Evolutionary conservation across 2,888 invertebrate species (phyloP), one percentile per base, ranked within the genome.

Genomic region (Spilosoma lubricipeda): DNA sequence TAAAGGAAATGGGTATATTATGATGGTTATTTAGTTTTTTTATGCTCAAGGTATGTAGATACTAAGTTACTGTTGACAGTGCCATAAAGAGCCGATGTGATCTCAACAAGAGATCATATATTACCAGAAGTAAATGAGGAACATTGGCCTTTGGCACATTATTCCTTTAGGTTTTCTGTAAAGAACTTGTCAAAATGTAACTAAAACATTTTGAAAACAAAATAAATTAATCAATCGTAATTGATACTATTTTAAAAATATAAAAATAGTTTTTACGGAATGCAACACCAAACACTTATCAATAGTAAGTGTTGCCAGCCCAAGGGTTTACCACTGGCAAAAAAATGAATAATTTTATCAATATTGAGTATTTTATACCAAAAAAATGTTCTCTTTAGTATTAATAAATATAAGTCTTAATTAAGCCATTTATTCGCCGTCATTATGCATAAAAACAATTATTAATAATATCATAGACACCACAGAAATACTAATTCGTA

Each of bases 321-420:
- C 2, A 45, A 63, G 76, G 76, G 72, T 76, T 76, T 70, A 73
- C 76, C 76, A 73, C 76, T 76, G 76, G 76, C 76, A 56, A 63
- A 15, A 23, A 27, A 18, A 36, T 69, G 9, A 5, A 23, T 27
- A 33, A 27, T 59, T 59, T n/a, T 30, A 59, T 59, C 7, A 13
- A 59, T 4, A 59, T n/a, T 15, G 30, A 15, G 30, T 63, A 30
- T 18, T 63, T 63, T 30, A 20, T 52, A 63, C 1, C 70, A 33
- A 30, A 30, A 33, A 30, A 30, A 63, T 63, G 7, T 63, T 30
- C 2, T 30, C 18, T 27, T 30, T 30, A 30, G 15, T 30, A 18
- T 1, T 30, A 8, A 30, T 30, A 63, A 30, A 0, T 63, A 18
- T 63, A 5, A 59, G 15, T 59, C 5, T 27, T 18, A 63, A 15